Conservation (phyloP, 2,797 vertebrate genomes). For the Toxotes lorentzi region DNA sequence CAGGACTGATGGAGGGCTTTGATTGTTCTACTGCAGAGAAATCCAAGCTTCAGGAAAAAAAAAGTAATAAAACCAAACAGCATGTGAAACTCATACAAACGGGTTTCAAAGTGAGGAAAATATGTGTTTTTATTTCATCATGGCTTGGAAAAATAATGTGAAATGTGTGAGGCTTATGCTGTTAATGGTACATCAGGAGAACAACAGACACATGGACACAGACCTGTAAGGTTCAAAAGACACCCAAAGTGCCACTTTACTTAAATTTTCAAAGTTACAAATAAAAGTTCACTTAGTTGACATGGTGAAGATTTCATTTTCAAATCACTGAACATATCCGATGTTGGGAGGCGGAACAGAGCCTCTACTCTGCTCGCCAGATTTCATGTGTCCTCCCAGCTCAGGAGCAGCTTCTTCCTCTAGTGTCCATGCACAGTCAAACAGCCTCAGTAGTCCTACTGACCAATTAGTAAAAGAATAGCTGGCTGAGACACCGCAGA, state of each 20-base stretch:
- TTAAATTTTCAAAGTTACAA: conserved; percentile 83
- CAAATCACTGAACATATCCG: conserved; percentile 79
- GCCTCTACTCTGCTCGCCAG: conserved; percentile 66
- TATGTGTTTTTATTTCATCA: conserved; percentile 42
- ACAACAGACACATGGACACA: conserved; percentile 68
- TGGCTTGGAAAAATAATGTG: conserved; percentile 30
- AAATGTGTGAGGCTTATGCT: conserved; percentile 18
- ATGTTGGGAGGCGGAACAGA: conserved; percentile 71
- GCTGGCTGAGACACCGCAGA: conserved; percentile 50
- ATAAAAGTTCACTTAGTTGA: conserved; percentile 82
- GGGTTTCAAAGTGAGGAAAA: conserved; percentile 40
- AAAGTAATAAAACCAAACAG: conserved; percentile 37
- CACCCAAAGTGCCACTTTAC: conserved; percentile 84
- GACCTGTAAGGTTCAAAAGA: conserved; percentile 80
- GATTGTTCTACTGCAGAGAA: conserved; percentile 65
- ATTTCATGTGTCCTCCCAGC: conserved; percentile 77
- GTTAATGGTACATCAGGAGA: conserved; percentile 24
- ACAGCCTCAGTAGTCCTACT: conserved; percentile 67
- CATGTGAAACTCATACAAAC: conserved; percentile 25
- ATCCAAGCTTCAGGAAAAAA: conserved; percentile 40
- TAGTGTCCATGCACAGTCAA: conserved; percentile 77
- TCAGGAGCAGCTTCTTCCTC: conserved; percentile 79
- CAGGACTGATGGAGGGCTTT: conserved; percentile 70
- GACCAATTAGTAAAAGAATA: conserved; percentile 62
- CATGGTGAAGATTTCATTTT: conserved; percentile 77